These are phyloP conservation scores for Microctonus aethiopoides DNA, from an alignment of 2,888 invertebrate genomes.

Conservation along the genomic window DNA sequence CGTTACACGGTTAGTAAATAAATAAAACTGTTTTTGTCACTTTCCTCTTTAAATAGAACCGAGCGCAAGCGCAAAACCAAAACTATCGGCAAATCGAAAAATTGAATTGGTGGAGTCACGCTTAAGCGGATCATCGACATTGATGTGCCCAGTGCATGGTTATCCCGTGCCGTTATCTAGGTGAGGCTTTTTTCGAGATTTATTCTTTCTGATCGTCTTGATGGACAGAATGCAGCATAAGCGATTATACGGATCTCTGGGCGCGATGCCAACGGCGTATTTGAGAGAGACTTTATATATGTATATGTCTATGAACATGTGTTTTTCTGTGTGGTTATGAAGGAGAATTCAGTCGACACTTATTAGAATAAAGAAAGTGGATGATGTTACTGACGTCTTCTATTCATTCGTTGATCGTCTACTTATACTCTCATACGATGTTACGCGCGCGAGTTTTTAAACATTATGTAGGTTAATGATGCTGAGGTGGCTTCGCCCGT, in stretches of 20 bases:
- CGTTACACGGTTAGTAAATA: conserved; percentile 59
- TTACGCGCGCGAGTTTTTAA: neutral
- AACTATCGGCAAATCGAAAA: conserved; percentile 61
- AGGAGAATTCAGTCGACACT: conserved; percentile 16
- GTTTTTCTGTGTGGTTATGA: neutral
- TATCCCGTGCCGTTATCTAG: conserved; percentile 70
- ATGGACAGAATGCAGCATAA: neutral
- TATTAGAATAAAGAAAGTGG: conserved; percentile 9
- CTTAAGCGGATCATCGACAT: conserved; percentile 55
- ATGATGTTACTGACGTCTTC: neutral
- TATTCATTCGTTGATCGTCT: conserved; percentile 10
- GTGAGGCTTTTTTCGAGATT: conserved; percentile 58
- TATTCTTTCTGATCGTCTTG: conserved; percentile 26
- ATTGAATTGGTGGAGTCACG: conserved; percentile 60
- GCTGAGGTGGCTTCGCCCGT: neutral
- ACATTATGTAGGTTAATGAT: conserved; percentile 36
- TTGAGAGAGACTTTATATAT: neutral
- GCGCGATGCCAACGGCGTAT: conserved; percentile 13
- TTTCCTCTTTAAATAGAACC: conserved; percentile 61
- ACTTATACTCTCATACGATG: neutral
- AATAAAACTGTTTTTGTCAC: neutral
- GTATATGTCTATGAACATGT: neutral
- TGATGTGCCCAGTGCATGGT: conserved; percentile 75
- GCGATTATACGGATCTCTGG: conserved; percentile 19
- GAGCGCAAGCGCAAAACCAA: conserved; percentile 60